Evolutionary conservation across 2,888 invertebrate genomes (phyloP), one percentile per base, ranked within the genome.

Genomic region (Anodontia alba): DNA sequence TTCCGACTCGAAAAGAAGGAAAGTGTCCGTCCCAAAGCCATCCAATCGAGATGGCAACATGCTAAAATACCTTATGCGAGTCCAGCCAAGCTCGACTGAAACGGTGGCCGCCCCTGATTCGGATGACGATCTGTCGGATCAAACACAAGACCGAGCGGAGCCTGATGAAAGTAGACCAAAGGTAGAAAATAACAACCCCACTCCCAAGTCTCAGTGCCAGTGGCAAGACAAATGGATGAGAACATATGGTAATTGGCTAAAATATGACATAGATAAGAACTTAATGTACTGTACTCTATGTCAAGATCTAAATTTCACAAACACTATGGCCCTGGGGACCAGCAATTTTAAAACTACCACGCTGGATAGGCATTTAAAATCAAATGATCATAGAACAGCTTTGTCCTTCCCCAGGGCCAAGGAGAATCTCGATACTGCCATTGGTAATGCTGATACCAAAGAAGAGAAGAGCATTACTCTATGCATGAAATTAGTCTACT

Each of bases 401-500:
- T 17, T 73, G 1, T 42, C 51, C 0, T 69, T 38, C 20, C 42
- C 66, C 5, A 31, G 10, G 8, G 72, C 43, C 20, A 66, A 33
- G n/a, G 1, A 57, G n/a, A 20, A 70, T 7, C 42, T 78, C 31
- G 57, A 72, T 8, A 26, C 31, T 31, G 67, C 78, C 12, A 33
- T 78, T 1, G 17, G 8, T 0, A 46, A 15, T n/a, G 81, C 57
- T 7, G 68, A 31, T 10, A 57, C 29, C n/a, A 67, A 78, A 20
- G 72, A 78, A 38, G 66, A 70, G n/a, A 42, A 12, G 7, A 20
- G 43, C 17, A 67, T 81, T 23, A 49, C 38, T 1, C 10, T 43
- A 0, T 46, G 23, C 10, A 42, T 78, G 57, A 81, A 79, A 73
- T 71, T 68, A 23, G 79, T 81, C 0, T 81, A 79, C 38, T 84